Percentiles rank a stretch among this genome's conserved stretches.
phyloP scores from a whole-genome alignment of 2,888 invertebrate species.

The Caenorhabditis japonica region DNA sequence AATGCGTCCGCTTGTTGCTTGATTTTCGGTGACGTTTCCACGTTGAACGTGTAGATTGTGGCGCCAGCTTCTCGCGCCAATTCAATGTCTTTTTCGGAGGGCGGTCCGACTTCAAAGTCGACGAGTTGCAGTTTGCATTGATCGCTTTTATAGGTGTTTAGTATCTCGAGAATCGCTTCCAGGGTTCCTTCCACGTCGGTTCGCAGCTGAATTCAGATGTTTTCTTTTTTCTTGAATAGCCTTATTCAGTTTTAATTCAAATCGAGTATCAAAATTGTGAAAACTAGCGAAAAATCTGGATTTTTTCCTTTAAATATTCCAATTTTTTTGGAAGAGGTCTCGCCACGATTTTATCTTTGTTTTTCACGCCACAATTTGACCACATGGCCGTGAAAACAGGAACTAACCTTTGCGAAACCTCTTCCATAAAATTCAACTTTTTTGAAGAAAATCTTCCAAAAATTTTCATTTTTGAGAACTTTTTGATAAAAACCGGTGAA shows the following conservation, averaged over 20 bases:
- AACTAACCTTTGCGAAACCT: too few relatives aligned
- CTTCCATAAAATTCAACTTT: too few relatives aligned
- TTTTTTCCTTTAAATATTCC: too few relatives aligned
- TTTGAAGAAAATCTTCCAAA: too few relatives aligned
- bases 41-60: conserved; percentile 91
- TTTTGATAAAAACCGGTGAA: not conserved
- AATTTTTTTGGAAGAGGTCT: too few relatives aligned
- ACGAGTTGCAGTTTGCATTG: conserved; percentile 87
- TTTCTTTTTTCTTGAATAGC: not conserved
- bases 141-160: conserved; percentile 84
- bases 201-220: conserved; percentile 56
- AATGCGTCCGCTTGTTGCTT: conserved; percentile 80
- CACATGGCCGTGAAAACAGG: too few relatives aligned
- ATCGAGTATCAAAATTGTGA: too few relatives aligned
- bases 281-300: too few relatives aligned
- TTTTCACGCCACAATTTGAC: too few relatives aligned
- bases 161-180: conserved; percentile 91
- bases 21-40: conserved; percentile 78
- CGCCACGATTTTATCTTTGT: too few relatives aligned
- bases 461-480: not conserved
- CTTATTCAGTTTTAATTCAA: too few relatives aligned
- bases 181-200: conserved; percentile 96
- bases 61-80: conserved; percentile 82
- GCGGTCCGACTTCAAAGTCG: conserved; percentile 90
- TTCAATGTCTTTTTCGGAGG: conserved; percentile 88